Evolutionary conservation across 2,797 vertebrate species (phyloP).

Genomic region (Peromyscus nudipes): DNA sequence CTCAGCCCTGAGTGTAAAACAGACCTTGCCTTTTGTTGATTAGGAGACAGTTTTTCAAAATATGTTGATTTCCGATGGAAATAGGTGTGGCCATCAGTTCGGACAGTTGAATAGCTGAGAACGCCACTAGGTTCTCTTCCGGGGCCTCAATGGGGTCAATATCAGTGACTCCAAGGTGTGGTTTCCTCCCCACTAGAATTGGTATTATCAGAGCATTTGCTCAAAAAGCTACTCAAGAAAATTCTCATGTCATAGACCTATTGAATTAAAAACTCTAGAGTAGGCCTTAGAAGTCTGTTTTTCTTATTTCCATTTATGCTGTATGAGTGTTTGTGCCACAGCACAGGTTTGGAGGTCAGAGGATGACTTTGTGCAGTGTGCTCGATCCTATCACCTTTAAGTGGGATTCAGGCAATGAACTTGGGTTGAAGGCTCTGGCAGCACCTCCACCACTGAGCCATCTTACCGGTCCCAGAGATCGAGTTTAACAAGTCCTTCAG

Average conservation of each 20-base stretch:
- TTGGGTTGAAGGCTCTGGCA: background rate
- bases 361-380: background rate
- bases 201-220: background rate
- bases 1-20: background rate
- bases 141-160: no score
- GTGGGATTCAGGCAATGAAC: background rate
- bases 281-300: background rate
- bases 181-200: background rate
- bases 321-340: no score
- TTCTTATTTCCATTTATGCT: background rate
- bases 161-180: background rate
- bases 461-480: background rate
- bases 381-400: background rate
- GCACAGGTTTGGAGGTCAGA: background rate
- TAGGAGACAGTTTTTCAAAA: background rate
- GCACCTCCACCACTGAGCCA: background rate
- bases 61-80: background rate
- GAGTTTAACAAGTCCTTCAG: background rate
- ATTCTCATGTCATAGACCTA: background rate
- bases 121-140: background rate
- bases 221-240: background rate
- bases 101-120: no score
- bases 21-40: background rate
- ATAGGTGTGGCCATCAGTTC: background rate
- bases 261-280: background rate